These are phyloP conservation scores for Sphaerodactylus townsendi DNA, from an alignment of 2,113 vertebrate species.

Conservation along the genomic window DNA sequence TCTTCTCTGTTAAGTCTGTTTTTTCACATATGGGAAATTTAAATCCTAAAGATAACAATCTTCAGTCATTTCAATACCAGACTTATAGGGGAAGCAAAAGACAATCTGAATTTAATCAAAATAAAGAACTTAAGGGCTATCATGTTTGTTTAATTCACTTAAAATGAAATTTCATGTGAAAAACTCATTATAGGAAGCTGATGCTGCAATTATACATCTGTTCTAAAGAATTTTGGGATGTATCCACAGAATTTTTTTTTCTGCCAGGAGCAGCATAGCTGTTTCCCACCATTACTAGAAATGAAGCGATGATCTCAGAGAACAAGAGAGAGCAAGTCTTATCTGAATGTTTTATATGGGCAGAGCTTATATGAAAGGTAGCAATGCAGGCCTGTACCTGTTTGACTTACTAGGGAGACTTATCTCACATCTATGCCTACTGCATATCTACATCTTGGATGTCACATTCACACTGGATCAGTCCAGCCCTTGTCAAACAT, in stretches of 20 bases:
- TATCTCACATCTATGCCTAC: not conserved
- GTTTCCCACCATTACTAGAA: not conserved
- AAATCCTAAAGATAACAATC: slow-evolving; percentile 20
- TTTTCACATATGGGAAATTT: not conserved
- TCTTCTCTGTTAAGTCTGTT: not conserved
- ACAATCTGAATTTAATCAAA: slow-evolving; percentile 45
- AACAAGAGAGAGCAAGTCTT: too few relatives aligned
- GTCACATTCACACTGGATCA: not conserved
- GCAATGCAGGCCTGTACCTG: not conserved
- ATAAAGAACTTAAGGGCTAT: slow-evolving; percentile 36
- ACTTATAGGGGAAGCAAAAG: slow-evolving; percentile 4
- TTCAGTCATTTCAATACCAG: slow-evolving; percentile 1
- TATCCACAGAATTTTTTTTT: not conserved
- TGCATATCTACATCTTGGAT: not conserved
- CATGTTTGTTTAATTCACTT: slow-evolving; percentile 10
- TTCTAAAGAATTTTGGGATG: not conserved
- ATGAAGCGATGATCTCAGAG: not conserved
- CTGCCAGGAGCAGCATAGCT: not conserved
- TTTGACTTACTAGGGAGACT: not conserved
- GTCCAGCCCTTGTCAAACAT: too few relatives aligned
- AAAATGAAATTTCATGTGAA: slow-evolving; percentile 16
- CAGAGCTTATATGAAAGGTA: not conserved
- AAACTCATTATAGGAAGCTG: slow-evolving; percentile 9
- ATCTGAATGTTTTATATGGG: not conserved
- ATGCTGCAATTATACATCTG: not conserved